Percentiles rank a stretch among this genome's conserved stretches.
These are phyloP conservation scores for Stigmatopora nigra DNA, from an alignment of 2,113 vertebrate genomes.

Conservation along the genomic window DNA sequence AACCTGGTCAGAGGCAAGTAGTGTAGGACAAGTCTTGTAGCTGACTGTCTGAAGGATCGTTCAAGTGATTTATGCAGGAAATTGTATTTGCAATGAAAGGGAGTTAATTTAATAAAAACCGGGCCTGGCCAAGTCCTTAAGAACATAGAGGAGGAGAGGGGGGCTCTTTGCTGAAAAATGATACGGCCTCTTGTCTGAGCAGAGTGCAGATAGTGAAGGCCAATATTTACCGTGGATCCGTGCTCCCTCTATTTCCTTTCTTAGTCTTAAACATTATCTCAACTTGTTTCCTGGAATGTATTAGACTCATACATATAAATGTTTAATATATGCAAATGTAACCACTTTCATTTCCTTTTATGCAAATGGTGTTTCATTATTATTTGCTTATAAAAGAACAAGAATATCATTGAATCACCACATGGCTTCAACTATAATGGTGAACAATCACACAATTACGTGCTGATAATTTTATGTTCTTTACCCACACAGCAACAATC, in stretches of 20 bases:
- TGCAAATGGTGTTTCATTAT: conserved; percentile 64
- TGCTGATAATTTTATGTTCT: conserved; percentile 46
- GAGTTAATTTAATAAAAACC: conserved; percentile 72
- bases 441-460: conserved; percentile 57
- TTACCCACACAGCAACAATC: conserved; percentile 36
- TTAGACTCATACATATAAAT: conserved; percentile 62
- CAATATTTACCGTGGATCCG: conserved; percentile 67
- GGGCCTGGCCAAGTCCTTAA: conserved; percentile 61
- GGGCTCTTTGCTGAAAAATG: conserved; percentile 66
- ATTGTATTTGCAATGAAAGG: conserved; percentile 68
- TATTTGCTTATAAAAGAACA: conserved; percentile 54
- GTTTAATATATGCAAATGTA: conserved; percentile 66
- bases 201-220: conserved; percentile 63
- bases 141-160: conserved; percentile 38
- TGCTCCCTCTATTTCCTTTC: conserved; percentile 63
- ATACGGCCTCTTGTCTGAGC: conserved; percentile 56
- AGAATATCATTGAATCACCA: conserved; percentile 54
- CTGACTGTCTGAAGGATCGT: conserved; percentile 70
- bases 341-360: conserved; percentile 66
- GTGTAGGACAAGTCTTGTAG: conserved; percentile 62
- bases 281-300: conserved; percentile 54
- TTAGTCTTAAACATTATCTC: conserved; percentile 58
- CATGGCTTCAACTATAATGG: conserved; percentile 36
- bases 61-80: conserved; percentile 74
- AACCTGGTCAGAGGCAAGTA: conserved; percentile 67